Percentiles rank a stretch among this genome's conserved stretches.
Evolutionary conservation across 2,797 vertebrate species (phyloP).

Genomic region (Spatula versicolor): DNA sequence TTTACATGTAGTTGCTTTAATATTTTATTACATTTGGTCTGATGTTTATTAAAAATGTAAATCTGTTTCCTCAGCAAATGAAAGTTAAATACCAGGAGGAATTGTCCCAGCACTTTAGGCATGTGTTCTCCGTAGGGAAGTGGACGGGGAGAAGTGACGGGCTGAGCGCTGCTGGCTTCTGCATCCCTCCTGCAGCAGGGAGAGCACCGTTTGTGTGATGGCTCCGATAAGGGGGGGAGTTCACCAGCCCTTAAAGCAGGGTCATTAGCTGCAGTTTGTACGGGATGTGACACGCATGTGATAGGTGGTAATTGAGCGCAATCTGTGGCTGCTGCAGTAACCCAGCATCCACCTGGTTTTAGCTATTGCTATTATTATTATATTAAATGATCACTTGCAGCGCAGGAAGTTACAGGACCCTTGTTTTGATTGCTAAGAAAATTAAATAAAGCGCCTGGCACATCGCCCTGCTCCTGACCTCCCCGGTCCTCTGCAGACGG

Average conservation of each 20-base stretch:
- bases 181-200: neutral
- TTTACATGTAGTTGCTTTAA: neutral
- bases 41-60: conserved; percentile 46
- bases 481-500: neutral
- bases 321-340: neutral
- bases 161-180: neutral
- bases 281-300: neutral
- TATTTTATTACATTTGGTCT: conserved; percentile 18
- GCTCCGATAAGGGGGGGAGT: neutral
- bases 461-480: neutral
- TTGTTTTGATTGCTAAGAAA: neutral
- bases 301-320: neutral
- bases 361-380: neutral
- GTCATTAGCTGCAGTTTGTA: accelerated
- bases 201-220: accelerated
- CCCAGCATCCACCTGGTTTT: neutral
- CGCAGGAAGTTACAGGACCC: neutral
- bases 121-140: neutral
- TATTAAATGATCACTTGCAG: neutral
- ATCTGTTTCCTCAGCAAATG: conserved; percentile 40
- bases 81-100: conserved; percentile 7
- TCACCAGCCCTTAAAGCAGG: accelerated
- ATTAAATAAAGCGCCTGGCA: neutral
- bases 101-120: neutral
- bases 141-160: neutral